phyloP scores from a whole-genome alignment of 2,113 vertebrate genomes.

The Ctenomys sociabilis region DNA sequence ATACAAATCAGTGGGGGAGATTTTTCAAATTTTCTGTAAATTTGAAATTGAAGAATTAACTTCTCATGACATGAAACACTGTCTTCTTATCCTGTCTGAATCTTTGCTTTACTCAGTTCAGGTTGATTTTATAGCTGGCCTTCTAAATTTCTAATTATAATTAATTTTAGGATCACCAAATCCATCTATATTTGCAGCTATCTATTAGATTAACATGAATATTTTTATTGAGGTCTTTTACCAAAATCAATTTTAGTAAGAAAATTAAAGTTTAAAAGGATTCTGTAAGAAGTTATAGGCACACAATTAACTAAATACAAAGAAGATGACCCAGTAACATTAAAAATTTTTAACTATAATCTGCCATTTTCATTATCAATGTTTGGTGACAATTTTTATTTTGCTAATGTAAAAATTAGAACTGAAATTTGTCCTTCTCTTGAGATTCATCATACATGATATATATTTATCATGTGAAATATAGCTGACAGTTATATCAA shows the following conservation, averaged over 20 bases:
- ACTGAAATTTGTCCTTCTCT: neutral
- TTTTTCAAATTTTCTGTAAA: neutral
- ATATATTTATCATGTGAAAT: neutral
- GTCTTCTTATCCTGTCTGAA: neutral
- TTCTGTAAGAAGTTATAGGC: slow-evolving; percentile 20
- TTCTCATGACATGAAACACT: neutral
- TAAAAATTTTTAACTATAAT: neutral
- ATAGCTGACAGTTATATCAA: neutral
- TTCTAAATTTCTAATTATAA: slow-evolving; percentile 19
- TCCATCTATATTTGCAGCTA: neutral
- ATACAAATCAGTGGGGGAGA: neutral
- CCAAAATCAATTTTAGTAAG: slow-evolving; percentile 61
- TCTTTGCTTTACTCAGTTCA: neutral
- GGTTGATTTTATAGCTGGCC: slow-evolving; percentile 5
- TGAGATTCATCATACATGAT: neutral
- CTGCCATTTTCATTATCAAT: slow-evolving; percentile 3
- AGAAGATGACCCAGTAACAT: neutral
- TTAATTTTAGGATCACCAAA: slow-evolving; percentile 55
- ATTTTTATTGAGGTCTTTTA: slow-evolving; percentile 51
- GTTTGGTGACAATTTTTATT: slow-evolving; percentile 12
- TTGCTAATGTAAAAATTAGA: slow-evolving; percentile 29
- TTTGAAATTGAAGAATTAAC: neutral
- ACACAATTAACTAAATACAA: slow-evolving; percentile 61
- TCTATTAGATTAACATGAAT: slow-evolving; percentile 20
- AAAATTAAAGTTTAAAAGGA: slow-evolving; percentile 53